These are phyloP conservation scores for Prenolepis imparis DNA, from an alignment of 2,888 invertebrate genomes.

Conservation along the genomic window DNA sequence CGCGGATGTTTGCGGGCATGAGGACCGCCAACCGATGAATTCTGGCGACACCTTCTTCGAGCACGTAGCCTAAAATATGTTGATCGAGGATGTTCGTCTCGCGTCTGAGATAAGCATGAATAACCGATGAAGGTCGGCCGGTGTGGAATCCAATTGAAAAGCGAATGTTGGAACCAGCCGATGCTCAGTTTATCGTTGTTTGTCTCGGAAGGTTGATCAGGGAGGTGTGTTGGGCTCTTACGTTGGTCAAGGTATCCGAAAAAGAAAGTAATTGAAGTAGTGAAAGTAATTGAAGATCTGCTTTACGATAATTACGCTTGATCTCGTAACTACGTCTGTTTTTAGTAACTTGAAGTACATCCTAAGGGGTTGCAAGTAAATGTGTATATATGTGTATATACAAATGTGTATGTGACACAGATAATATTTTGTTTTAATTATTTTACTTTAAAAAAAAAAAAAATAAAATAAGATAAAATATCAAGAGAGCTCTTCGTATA, in stretches of 20 bases:
- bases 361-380: not conserved
- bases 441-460: not conserved
- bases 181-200: slow-evolving; percentile 81
- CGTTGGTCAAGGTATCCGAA: slow-evolving; percentile 58
- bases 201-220: slow-evolving; percentile 70
- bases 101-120: slow-evolving; percentile 68
- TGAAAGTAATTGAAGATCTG: slow-evolving; percentile 13
- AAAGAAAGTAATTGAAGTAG: slow-evolving; percentile 19
- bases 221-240: slow-evolving; percentile 39
- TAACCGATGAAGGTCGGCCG: slow-evolving; percentile 80
- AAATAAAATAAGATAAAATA: not conserved
- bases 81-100: slow-evolving; percentile 59
- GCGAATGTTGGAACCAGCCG: slow-evolving; percentile 79
- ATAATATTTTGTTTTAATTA: not conserved
- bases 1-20: not conserved
- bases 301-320: not conserved
- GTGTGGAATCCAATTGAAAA: slow-evolving; percentile 82
- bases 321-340: not conserved
- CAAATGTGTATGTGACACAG: not conserved
- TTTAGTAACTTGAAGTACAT: not conserved
- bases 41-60: slow-evolving; percentile 53
- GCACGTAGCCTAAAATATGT: slow-evolving; percentile 47
- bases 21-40: not conserved
- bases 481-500: not conserved
- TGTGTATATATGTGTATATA: not conserved